Evolutionary conservation across 2,797 vertebrate species (phyloP), one percentile per base, ranked within the genome.

Genomic region (Denticeps clupeoides): DNA sequence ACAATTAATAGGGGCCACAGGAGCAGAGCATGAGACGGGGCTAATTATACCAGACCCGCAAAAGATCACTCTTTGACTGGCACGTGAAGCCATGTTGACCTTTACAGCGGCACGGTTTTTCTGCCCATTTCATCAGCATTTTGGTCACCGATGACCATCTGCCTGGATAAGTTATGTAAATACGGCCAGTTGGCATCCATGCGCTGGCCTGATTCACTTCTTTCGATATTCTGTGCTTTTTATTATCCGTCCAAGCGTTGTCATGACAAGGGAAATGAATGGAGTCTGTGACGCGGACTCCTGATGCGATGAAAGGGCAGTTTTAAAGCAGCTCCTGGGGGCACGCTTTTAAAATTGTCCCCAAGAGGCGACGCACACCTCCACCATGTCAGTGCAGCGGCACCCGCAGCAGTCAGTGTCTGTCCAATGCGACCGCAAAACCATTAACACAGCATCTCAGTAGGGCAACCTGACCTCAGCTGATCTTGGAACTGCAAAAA

Each of bases 1-100:
- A 55, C 54, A 61, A 64, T 64, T 65, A 72, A 59, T 32, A 15
- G 53, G 52, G 60, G 63, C 58, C 44, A 18, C 2, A 15, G 33
- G 46, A 23, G 22, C 28, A 52, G 27, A 4, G 27, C 5, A 24
- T 8, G 26, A 2, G 10, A 3, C 15, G 32, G 31, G 44, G 44
- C 62, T 62, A 72, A 67, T 67, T 53, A 63, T 44, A 18, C 16
- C 41, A 4, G 15, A 22, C 12, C 16, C 41, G 44, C 13, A 26
- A 5, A 3, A 29, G 15, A 4, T 11, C 31, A 7, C n/a, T n/a
- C n/a, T n/a, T n/a, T n/a, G n/a, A n/a, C n/a, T n/a, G n/a, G n/a
- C n/a, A n/a, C n/a, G n/a, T n/a, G n/a, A n/a, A n/a, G n/a, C n/a
- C n/a, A n/a, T n/a, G n/a, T n/a, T n/a, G n/a, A n/a, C n/a, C n/a